Evolutionary conservation across 2,888 invertebrate species (phyloP).

Genomic region (Panzeria rudis): DNA sequence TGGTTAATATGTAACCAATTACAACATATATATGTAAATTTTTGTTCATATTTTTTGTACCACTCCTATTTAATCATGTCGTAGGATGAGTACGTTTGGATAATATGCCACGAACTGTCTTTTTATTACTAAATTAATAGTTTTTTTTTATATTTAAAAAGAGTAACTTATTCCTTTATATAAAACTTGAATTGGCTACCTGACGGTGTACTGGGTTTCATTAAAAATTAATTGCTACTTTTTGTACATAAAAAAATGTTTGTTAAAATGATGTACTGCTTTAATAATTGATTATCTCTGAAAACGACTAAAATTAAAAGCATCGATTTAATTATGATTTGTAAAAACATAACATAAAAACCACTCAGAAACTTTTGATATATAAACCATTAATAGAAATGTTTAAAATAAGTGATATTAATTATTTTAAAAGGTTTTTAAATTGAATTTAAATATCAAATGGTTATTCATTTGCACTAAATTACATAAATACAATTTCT

Average conservation of each 20-base stretch:
- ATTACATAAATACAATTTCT: too few relatives aligned
- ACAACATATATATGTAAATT: too few relatives aligned
- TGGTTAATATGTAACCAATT: too few relatives aligned
- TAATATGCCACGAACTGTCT: too few relatives aligned
- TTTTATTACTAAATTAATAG: too few relatives aligned
- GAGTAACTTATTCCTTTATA: too few relatives aligned
- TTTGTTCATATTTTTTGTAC: too few relatives aligned
- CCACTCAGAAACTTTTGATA: background rate
- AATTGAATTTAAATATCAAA: constrained; percentile 1
- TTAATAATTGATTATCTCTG: background rate
- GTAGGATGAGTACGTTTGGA: too few relatives aligned
- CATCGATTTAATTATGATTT: background rate
- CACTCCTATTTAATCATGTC: too few relatives aligned
- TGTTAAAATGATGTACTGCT: background rate
- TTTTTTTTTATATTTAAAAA: too few relatives aligned
- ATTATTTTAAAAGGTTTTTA: constrained; percentile 25
- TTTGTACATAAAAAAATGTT: background rate
- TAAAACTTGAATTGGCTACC: too few relatives aligned
- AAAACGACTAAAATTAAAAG: background rate
- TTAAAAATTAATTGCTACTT: background rate
- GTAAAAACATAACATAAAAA: background rate
- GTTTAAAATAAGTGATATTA: background rate
- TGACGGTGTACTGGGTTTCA: background rate
- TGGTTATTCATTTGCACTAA: background rate
- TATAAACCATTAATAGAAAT: background rate